Evolutionary conservation across 2,113 vertebrate species (phyloP).

Genomic region (Lucifuga dentata): DNA sequence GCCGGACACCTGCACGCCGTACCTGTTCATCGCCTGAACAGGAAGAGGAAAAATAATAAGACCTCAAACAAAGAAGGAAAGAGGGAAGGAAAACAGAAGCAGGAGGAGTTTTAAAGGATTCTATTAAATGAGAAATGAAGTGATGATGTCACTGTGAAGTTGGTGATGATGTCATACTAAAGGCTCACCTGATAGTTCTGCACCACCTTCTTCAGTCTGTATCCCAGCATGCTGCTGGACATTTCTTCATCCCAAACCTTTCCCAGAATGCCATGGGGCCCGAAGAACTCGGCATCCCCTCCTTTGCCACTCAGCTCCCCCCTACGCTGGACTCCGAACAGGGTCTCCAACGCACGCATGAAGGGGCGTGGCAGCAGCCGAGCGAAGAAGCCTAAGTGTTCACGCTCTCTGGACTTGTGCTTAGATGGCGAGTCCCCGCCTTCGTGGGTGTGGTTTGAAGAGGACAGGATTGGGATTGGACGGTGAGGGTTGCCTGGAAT

Average conservation of each 20-base stretch:
- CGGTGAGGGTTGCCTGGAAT: slow-evolving; percentile 80
- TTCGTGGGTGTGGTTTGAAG: slow-evolving; percentile 63
- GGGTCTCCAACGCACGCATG: slow-evolving; percentile 68
- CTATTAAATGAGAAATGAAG: background rate
- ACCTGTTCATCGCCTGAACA: slow-evolving; percentile 83
- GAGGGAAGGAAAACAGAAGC: background rate
- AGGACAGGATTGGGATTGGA: slow-evolving; percentile 83
- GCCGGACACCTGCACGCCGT: slow-evolving; percentile 71
- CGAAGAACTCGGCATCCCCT: slow-evolving; percentile 72
- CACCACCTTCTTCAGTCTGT: slow-evolving; percentile 81
- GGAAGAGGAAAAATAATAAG: background rate
- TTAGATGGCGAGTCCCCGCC: slow-evolving; percentile 16
- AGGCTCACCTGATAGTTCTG: slow-evolving; percentile 83
- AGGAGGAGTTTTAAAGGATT: too few species aligned
- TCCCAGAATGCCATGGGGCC: slow-evolving; percentile 65
- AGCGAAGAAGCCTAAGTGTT: slow-evolving; percentile 62
- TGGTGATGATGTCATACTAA: background rate
- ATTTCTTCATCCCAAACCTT: slow-evolving; percentile 84
- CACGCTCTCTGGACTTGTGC: slow-evolving; percentile 39
- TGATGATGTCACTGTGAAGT: too few species aligned
- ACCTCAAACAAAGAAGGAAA: background rate
- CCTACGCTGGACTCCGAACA: slow-evolving; percentile 67
- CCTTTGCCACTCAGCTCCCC: slow-evolving; percentile 57
- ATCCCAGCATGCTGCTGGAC: slow-evolving; percentile 82
- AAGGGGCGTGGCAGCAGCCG: slow-evolving; percentile 76